A percentile compares a stretch with the other conserved stretches of the same genome.
Conservation (phyloP, 2,888 invertebrate genomes). For the Mesoligia furuncula region DNA sequence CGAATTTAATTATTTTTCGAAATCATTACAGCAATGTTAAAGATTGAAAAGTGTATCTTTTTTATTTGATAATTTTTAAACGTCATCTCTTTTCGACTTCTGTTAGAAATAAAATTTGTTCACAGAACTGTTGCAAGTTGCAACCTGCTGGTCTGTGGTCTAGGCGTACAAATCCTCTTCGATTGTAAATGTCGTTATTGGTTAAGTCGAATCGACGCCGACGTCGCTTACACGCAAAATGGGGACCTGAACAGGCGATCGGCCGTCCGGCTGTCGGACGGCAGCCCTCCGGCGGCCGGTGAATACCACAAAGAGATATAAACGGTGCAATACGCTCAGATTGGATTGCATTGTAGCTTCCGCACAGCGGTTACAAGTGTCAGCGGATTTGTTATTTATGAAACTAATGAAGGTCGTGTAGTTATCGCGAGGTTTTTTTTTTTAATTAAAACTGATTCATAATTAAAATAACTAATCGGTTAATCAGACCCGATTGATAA, state of each 20-base stretch:
- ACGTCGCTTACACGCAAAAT: conserved; percentile 17
- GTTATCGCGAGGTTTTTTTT: not conserved
- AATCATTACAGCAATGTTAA: not conserved
- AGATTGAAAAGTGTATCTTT: not conserved
- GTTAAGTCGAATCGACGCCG: conserved; percentile 17
- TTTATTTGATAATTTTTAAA: not conserved
- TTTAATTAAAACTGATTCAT: not conserved
- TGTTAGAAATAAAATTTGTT: not conserved
- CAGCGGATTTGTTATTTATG: conserved; percentile 42
- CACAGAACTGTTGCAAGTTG: not conserved
- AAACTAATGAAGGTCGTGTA: conserved; percentile 15
- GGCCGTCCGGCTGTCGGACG: not conserved
- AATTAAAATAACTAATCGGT: not conserved
- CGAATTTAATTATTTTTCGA: not conserved
- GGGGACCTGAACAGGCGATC: conserved; percentile 21
- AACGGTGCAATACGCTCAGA: conserved; percentile 45
- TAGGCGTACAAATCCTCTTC: not conserved
- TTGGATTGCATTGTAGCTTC: conserved; percentile 34
- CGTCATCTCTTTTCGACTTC: not conserved
- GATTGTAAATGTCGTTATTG: conserved; percentile 11
- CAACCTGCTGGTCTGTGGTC: not conserved
- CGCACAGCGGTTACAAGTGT: conserved; percentile 34
- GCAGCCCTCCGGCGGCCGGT: conserved; percentile 19
- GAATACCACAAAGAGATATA: conserved; percentile 53
- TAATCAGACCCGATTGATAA: not conserved